These are phyloP conservation scores for Phallusia fumigata DNA, from an alignment of 23 tunicate genomes.

Conservation along the genomic window DNA sequence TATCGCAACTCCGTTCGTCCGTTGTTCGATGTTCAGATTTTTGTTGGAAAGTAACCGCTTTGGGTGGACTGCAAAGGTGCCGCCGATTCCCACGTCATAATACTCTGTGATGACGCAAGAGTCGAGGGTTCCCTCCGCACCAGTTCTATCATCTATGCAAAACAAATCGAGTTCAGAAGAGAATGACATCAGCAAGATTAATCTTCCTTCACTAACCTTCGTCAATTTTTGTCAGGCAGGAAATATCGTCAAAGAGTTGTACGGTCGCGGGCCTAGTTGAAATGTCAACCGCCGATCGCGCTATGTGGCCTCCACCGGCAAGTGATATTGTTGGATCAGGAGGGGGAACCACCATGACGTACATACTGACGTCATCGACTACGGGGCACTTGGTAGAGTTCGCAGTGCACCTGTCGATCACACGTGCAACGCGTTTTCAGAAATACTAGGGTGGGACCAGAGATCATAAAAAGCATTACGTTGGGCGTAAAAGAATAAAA, in stretches of 20 bases:
- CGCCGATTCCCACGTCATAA: not conserved
- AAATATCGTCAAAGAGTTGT: conserved; percentile 34
- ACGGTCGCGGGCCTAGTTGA: not conserved
- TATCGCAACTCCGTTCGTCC: conserved; percentile 9
- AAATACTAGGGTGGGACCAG: too few relatives aligned
- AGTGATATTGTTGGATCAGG: conserved; percentile 32
- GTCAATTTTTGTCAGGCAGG: conserved; percentile 4
- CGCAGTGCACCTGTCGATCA: conserved; percentile 29
- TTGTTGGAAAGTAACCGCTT: not conserved
- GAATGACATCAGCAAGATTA: not conserved
- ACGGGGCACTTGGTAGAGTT: conserved; percentile 36
- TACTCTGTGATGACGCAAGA: conserved; percentile 19
- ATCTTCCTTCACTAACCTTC: not conserved
- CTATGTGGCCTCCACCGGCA: conserved; percentile 4
- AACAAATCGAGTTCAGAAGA: too few relatives aligned
- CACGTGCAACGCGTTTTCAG: too few relatives aligned
- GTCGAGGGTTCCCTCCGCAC: conserved; percentile 13
- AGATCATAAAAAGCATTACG: too few relatives aligned
- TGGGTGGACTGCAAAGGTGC: conserved; percentile 14
- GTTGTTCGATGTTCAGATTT: not conserved
- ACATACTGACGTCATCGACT: not conserved
- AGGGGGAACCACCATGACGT: conserved; percentile 30
- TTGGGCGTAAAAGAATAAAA: too few relatives aligned
- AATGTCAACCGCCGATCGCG: not conserved
- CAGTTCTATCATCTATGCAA: not conserved